phyloP scores from a whole-genome alignment of 2,113 vertebrate genomes.

The Bos taurus region ARS-UCD2.0 NC_037352.1:11332001-11332500 shows the following conservation, averaged over 20 bases:
- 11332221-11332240: background rate
- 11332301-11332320: background rate
- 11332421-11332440: background rate
- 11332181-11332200: background rate
- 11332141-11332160: background rate
- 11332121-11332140: background rate
- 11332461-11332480: background rate
- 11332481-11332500: background rate
- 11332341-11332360: background rate
- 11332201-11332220: background rate
- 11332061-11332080: background rate
- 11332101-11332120: rapidly evolving
- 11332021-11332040: background rate
- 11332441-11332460: background rate
- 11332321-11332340: background rate
- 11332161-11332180: background rate
- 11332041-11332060: background rate
- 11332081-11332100: background rate
- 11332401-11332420: background rate
- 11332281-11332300: background rate
- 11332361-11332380: background rate
- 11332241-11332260: background rate
- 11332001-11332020: background rate
- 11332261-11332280: background rate
- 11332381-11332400: background rate